Conservation (phyloP, 1,140 invertebrate genomes). For the Lepidurus apus region DNA sequence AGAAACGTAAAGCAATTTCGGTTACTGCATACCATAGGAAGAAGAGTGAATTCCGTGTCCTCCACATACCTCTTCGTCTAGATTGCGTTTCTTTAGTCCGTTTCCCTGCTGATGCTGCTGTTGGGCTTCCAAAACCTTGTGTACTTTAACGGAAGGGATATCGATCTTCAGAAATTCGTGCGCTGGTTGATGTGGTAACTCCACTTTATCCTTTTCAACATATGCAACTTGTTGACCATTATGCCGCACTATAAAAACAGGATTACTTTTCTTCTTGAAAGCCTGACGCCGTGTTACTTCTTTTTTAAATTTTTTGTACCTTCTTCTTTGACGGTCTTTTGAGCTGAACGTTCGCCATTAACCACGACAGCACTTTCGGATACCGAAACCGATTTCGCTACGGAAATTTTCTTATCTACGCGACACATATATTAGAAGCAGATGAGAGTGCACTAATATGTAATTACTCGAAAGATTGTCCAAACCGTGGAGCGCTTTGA, state of each 20-base stretch:
- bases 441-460: neutral
- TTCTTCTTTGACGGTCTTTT: neutral
- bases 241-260: neutral
- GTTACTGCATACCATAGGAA: neutral
- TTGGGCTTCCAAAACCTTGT: neutral
- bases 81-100: neutral
- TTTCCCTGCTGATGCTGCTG: neutral
- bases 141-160: neutral
- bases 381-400: neutral
- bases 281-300: neutral
- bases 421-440: neutral
- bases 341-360: neutral
- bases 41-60: neutral
- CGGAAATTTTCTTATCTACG: neutral
- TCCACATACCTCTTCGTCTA: neutral
- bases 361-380: neutral
- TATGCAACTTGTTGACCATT: conserved; percentile 14
- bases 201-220: neutral
- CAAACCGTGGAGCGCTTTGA: conserved; percentile 2
- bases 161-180: neutral
- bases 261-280: neutral
- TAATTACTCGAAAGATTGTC: neutral
- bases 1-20: neutral
- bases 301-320: neutral
- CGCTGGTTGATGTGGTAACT: neutral